A percentile compares a stretch with the other conserved stretches of the same genome.
phyloP scores from a whole-genome alignment of 2,113 vertebrate species.

The Mohoua ochrocephala region DNA sequence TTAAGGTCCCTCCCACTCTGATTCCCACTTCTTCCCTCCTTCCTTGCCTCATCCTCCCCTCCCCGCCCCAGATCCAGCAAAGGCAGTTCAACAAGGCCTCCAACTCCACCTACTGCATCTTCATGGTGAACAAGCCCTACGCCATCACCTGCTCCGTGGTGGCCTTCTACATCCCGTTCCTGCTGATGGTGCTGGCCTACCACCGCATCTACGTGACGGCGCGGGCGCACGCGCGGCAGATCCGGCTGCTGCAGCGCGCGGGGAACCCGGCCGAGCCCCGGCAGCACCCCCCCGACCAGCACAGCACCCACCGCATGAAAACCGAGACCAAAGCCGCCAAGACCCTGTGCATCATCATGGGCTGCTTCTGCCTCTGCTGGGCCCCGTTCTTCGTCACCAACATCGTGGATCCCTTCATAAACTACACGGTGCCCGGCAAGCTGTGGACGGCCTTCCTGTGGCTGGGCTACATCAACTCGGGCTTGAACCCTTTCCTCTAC shows the following conservation, averaged over 20 bases:
- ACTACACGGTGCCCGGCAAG: constrained; percentile 88
- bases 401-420: constrained; percentile 94
- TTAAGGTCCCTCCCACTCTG: neutral
- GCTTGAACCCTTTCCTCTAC: constrained; percentile 97
- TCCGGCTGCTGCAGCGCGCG: constrained; percentile 87
- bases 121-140: constrained; percentile 99
- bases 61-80: constrained; percentile 80
- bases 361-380: constrained; percentile 99
- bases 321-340: constrained; percentile 98
- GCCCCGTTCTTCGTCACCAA: constrained; percentile 97
- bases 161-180: constrained; percentile 96
- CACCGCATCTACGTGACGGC: constrained; percentile 96
- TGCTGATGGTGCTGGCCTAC: constrained; percentile 97
- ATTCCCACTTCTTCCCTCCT: neutral
- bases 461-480: constrained; percentile 99
- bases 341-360: constrained; percentile 98
- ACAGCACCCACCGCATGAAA: constrained; percentile 91
- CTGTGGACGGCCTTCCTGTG: constrained; percentile 95
- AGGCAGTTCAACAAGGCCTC: constrained; percentile 80
- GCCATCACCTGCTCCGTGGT: constrained; percentile 97
- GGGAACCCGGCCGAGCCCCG: constrained; percentile 76
- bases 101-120: constrained; percentile 92
- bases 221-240: constrained; percentile 90
- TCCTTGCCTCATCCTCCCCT: neutral
- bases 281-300: constrained; percentile 81